Conservation (phyloP, 2,888 invertebrate species). For the Thecocarcelia acutangulata region DNA sequence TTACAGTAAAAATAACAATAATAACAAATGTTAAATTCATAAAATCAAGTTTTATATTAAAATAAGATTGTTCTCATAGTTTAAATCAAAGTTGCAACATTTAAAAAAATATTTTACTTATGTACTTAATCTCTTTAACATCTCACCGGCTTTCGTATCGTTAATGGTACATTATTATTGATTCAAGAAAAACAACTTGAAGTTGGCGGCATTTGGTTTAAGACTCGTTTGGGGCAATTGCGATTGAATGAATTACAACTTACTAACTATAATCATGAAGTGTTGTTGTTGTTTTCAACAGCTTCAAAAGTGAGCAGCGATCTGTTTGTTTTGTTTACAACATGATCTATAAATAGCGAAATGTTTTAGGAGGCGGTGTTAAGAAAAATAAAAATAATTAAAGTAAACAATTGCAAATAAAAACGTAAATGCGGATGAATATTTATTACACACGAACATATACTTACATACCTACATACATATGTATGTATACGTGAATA, state of each 20-base stretch:
- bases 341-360: slow-evolving; percentile 59
- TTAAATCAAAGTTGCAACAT: too few relatives aligned
- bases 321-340: slow-evolving; percentile 60
- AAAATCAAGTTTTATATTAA: too few relatives aligned
- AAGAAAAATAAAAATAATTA: slow-evolving; percentile 8
- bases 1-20: too few relatives aligned
- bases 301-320: slow-evolving; percentile 50
- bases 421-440: slow-evolving; percentile 7
- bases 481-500: too few relatives aligned
- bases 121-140: slow-evolving; percentile 8
- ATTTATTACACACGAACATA: too few relatives aligned
- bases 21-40: too few relatives aligned
- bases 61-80: too few relatives aligned
- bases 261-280: background rate
- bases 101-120: background rate
- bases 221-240: slow-evolving; percentile 47
- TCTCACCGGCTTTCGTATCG: slow-evolving; percentile 23
- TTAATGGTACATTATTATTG: slow-evolving; percentile 35
- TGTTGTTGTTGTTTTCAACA: slow-evolving; percentile 11
- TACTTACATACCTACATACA: too few relatives aligned
- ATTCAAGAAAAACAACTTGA: slow-evolving; percentile 63
- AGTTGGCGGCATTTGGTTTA: slow-evolving; percentile 54
- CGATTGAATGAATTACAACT: slow-evolving; percentile 23
- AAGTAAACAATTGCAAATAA: slow-evolving; percentile 19
- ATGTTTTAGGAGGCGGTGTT: slow-evolving; percentile 13